Conservation (phyloP, 2,797 vertebrate genomes). For the Schizothorax lantsangensis region DNA sequence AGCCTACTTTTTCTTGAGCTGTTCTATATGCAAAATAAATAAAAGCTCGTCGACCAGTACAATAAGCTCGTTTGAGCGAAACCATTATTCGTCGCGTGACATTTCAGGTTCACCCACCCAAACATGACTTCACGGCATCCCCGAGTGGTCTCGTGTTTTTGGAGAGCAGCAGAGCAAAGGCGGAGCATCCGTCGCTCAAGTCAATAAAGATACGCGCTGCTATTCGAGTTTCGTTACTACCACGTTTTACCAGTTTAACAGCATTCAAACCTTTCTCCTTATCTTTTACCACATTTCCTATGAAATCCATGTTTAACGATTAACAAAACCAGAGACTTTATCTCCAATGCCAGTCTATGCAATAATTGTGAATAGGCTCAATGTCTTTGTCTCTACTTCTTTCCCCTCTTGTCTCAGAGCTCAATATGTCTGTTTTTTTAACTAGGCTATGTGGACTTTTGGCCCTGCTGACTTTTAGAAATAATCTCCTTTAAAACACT, state of each 20-base stretch:
- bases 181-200: background rate
- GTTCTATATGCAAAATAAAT: background rate
- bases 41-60: background rate
- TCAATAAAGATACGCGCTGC: background rate
- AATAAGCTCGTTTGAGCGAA: background rate
- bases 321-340: background rate
- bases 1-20: background rate
- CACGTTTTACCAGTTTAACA: slow-evolving; percentile 25
- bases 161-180: background rate
- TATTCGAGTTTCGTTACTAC: background rate
- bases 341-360: background rate
- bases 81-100: background rate
- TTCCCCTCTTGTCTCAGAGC: background rate
- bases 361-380: too few species aligned
- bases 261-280: background rate
- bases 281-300: background rate
- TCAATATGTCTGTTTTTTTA: background rate
- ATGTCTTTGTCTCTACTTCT: background rate
- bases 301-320: background rate
- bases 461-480: background rate
- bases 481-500: too few species aligned
- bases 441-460: background rate
- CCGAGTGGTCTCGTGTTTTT: background rate
- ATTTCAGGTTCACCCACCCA: background rate
- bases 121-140: background rate